Evolutionary conservation across 2,113 vertebrate species (phyloP).

Genomic region (Diadophis punctatus): DNA sequence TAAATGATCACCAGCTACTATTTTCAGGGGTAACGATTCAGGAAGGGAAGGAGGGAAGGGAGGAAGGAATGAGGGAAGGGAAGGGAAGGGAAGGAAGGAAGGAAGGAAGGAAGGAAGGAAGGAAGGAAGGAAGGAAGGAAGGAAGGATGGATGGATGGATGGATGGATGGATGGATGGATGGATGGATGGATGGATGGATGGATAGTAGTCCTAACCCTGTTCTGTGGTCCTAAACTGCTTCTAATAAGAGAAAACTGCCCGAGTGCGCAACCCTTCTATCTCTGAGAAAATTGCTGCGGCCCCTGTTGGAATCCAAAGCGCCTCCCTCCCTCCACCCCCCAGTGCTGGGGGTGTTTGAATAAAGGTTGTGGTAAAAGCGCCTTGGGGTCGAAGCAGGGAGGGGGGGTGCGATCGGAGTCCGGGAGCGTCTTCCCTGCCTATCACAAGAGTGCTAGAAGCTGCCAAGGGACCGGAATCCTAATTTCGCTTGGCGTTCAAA

Average conservation of each 20-base stretch:
- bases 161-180: no score
- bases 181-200: no score
- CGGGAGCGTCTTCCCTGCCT: neutral
- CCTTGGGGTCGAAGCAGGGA: no score
- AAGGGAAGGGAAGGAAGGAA: neutral
- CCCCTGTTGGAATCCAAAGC: neutral
- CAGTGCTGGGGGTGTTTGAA: neutral
- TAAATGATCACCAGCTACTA: no score
- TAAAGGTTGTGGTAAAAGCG: neutral
- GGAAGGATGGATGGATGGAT: rapidly evolving
- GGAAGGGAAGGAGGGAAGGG: neutral
- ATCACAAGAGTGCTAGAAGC: neutral
- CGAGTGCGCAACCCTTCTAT: no score
- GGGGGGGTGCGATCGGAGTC: no score
- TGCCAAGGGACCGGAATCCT: neutral
- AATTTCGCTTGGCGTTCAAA: neutral
- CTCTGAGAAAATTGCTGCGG: neutral
- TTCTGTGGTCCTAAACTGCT: neutral
- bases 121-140: no score
- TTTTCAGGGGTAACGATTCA: neutral
- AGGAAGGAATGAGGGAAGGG: neutral
- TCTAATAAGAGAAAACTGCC: neutral
- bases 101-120: neutral
- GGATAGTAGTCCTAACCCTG: neutral
- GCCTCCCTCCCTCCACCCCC: neutral